Evolutionary conservation across 2,888 invertebrate species (phyloP).

Genomic region (Cryptocheilus praepositus): DNA sequence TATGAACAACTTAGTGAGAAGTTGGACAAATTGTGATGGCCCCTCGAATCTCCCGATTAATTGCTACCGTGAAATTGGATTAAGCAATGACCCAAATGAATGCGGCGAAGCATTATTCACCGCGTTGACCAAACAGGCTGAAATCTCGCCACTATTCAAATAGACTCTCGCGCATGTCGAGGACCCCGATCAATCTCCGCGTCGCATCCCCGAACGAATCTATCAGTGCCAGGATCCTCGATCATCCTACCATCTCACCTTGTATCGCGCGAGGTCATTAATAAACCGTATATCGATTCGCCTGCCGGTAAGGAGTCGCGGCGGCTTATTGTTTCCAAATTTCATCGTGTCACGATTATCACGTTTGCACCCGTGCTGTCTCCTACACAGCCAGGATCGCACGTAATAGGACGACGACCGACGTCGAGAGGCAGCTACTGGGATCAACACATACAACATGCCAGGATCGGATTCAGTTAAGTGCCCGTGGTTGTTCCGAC

Average conservation of each 20-base stretch:
- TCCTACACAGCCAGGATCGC: neutral
- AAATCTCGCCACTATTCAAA: constrained; percentile 6
- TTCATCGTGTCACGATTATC: constrained; percentile 17
- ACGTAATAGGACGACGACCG: no score
- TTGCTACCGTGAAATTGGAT: no score
- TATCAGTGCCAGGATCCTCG: constrained; percentile 1
- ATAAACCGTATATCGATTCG: constrained; percentile 26
- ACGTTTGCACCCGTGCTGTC: constrained; percentile 17
- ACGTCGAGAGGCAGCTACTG: no score
- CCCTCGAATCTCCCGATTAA: no score
- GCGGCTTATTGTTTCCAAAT: constrained; percentile 30
- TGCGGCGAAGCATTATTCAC: no score
- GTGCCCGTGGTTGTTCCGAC: no score
- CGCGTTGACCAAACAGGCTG: no score
- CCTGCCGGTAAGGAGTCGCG: constrained; percentile 20
- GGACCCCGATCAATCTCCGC: constrained; percentile 16
- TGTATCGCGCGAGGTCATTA: constrained; percentile 20
- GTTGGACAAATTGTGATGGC: no score
- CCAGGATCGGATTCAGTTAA: no score
- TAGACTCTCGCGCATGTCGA: constrained; percentile 15
- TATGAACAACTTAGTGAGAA: no score
- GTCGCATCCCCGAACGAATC: constrained; percentile 8
- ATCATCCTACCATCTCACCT: constrained; percentile 8
- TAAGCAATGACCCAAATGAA: no score
- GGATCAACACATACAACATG: no score